phyloP scores from a whole-genome alignment of 2,113 vertebrate genomes.

The Lycocorax pyrrhopterus region DNA sequence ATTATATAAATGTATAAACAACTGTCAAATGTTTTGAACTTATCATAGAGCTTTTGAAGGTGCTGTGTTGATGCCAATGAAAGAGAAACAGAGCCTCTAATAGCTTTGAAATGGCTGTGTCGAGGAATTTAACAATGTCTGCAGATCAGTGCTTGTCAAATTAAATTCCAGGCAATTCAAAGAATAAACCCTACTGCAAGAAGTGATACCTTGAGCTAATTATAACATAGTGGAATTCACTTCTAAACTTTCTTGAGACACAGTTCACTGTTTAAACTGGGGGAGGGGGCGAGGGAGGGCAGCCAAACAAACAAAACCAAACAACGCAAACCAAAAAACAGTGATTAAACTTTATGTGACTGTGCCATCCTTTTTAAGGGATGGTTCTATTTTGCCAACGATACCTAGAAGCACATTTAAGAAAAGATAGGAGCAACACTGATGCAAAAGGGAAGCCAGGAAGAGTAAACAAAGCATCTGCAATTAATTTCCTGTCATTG shows the following conservation, averaged over 20 bases:
- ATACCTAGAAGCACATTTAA: not conserved
- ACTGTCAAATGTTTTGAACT: not conserved
- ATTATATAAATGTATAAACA: not conserved
- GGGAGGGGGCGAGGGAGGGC: no score
- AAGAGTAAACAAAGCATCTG: not conserved
- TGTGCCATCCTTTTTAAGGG: not conserved
- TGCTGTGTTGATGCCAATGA: not conserved
- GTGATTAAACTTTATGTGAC: not conserved
- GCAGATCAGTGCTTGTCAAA: not conserved
- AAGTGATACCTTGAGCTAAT: not conserved
- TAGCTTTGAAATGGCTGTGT: not conserved
- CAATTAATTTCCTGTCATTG: not conserved
- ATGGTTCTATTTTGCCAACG: not conserved
- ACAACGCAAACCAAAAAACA: rapidly evolving
- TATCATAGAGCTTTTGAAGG: not conserved
- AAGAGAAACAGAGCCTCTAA: not conserved
- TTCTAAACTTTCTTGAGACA: not conserved
- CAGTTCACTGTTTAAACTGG: not conserved
- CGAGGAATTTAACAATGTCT: not conserved
- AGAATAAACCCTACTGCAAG: not conserved
- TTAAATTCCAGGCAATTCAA: not conserved
- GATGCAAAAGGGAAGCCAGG: not conserved
- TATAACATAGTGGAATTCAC: not conserved
- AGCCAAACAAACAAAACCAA: not conserved
- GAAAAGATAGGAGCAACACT: not conserved